Evolutionary conservation across 2,113 vertebrate species (phyloP).

Genomic region (Phoxinus phoxinus): DNA sequence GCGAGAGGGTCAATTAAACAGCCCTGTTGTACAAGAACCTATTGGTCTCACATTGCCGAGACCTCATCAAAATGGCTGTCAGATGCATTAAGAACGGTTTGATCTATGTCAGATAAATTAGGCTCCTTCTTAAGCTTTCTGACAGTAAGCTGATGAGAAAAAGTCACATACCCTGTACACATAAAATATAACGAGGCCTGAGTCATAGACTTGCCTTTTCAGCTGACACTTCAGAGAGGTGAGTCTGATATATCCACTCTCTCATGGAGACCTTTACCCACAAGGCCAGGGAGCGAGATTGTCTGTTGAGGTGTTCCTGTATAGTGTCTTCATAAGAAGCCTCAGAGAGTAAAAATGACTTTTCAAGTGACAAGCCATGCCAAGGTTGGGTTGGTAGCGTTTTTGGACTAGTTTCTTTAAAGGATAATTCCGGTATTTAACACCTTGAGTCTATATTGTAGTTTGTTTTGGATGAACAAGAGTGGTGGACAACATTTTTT

Average conservation of each 20-base stretch:
- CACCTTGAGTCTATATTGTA: too few relatives aligned
- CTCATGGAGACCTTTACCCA: conserved; percentile 27
- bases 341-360: conserved; percentile 2
- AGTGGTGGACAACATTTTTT: too few relatives aligned
- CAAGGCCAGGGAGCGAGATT: conserved; percentile 17
- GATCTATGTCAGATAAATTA: conserved; percentile 74
- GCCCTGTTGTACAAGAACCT: conserved; percentile 55
- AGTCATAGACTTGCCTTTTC: conserved; percentile 52
- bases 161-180: conserved; percentile 58
- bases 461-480: too few relatives aligned
- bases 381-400: neutral
- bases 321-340: conserved; percentile 31
- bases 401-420: neutral
- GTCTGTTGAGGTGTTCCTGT: conserved; percentile 28
- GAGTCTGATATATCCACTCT: conserved; percentile 31
- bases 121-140: conserved; percentile 65
- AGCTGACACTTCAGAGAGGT: conserved; percentile 26
- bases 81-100: conserved; percentile 64
- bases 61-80: conserved; percentile 72
- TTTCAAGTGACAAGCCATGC: conserved; percentile 3
- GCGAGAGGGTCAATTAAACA: conserved; percentile 62
- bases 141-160: conserved; percentile 62
- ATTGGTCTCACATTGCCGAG: conserved; percentile 58
- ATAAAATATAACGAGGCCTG: conserved; percentile 64
- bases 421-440: too few relatives aligned